Evolutionary conservation across 2,888 invertebrate genomes (phyloP), one percentile per base, ranked within the genome.

Genomic region (Synanthedon tipuliformis): DNA sequence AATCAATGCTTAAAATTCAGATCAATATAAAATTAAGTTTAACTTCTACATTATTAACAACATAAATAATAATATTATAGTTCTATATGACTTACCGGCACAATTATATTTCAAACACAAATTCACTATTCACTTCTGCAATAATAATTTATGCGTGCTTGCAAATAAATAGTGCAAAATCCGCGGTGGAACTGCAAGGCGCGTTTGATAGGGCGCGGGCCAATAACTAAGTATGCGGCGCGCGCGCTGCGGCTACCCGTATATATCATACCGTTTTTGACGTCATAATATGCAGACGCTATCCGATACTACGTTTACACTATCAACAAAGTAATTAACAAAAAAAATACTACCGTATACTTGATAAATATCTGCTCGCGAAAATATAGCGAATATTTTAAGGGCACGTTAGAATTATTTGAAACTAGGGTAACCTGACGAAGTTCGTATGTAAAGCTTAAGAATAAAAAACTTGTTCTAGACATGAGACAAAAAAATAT

Each of bases 211-310:
- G 62, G 61, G 68, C 73, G 69, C 75, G 65, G 75, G 69, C 71
- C 77, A 77, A 65, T 60, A 65, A 78, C 74, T 72, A 34, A 59
- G 67, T 73, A 81, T 81, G 77, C 70, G 69, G 49, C 49, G 49
- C 81, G 81, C 86, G 83, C 84, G 85, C 72, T 64, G 61, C 59
- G 56, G 61, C 56, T 71, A 53, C 64, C 59, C 59, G 75, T 85
- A 85, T 85, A 81, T 85, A 85, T 80, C 74, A 66, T 66, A 56
- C 59, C 59, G 61, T 54, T 55, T 57, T 63, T 75, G 78, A 84
- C 85, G 86, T 85, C 86, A 84, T 65, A 5, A 84, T 65, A 5
- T 49, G 27, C 52, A 34, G 41, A 53, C 65, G 61, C 57, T 8
- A 34, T 34, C 8, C 34, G 34, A 34, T 3, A 34, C 34, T 8